Evolutionary conservation across 2,797 vertebrate species (phyloP), one percentile per base, ranked within the genome.

Genomic region (Acanthornis magna): DNA sequence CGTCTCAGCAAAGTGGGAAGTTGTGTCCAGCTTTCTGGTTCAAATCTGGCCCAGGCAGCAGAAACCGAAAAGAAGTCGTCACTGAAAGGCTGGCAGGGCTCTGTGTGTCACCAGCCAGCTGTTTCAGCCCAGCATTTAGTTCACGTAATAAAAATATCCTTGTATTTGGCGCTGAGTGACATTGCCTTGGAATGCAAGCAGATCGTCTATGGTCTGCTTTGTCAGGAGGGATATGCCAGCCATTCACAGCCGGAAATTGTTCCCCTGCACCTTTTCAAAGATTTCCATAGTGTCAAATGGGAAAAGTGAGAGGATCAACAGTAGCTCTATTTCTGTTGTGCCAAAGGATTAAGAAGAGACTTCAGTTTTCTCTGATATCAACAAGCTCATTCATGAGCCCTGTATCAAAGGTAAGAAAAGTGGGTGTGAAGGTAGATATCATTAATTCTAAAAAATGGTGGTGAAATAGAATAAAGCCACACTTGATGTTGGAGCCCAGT

Each of bases 61-160:
- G 83, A 60, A 94, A 93, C 17, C n/a, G 75, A 84, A 91, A 93
- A 85, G 72, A 94, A 96, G 67, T 70, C 79, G 74, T 77, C 40
- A 71, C 16, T 40, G 74, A 65, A 85, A 76, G 89, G 36, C 87
- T 96, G 91, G 80, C 74, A 68, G 74, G 51, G 53, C 50, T 55
- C 72, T 57, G 9, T 29, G 50, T 91, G 63, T 89, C 77, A 63
- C 87, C 72, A 91, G 74, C 50, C 71, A 83, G 89, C 82, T 91
- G 50, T 54, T 88, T 87, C 91, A 78, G 62, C 43, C 62, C 72
- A 83, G 54, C 36, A 61, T 85, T 65, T 88, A 78, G 54, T 91
- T 94, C 88, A 81, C 50, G 70, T 79, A 88, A 78, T 84, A 87
- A 92, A 94, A 86, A 65, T 9, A 20, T 45, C 51, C 53, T 81